Evolutionary conservation across 1,140 invertebrate species (phyloP), one percentile per base, ranked within the genome.

Genomic region (Caenorhabditis inopinata): DNA sequence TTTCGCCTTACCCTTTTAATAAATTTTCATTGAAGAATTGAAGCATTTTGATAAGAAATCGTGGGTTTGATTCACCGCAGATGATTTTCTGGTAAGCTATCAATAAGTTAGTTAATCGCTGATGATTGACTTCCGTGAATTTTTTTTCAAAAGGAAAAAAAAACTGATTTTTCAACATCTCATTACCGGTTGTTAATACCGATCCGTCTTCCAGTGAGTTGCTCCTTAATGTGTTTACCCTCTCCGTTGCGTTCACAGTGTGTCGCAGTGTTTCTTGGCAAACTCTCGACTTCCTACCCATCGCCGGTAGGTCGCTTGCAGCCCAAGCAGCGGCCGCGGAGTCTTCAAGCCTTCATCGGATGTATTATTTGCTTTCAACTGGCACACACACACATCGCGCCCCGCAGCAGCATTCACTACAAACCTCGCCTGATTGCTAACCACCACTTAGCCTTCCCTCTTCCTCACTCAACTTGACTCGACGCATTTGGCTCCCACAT

Each of bases 181-280:
- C 58, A 68, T 68, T 68, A 68, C 58, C 58, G 58, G 58, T 68
- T 68, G 58, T 68, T 35, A 68, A 32, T 68, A 68, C 58, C 58
- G 29, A 68, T 42, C 58, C 16, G 32, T 68, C 23, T 68, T 29
- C 38, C 58, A 68, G 58, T 68, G 38, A 68, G 58, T 68, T 68
- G 58, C 58, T 42, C n/a, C 6, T n/a, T n/a, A 68, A 38, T 68
- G 32, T 68, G 58, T 68, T 68, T 68, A 68, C 58, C 58, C 58
- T 68, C 58, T 68, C 58, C 29, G 35, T 68, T 68, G 58, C 58
- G 58, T 68, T 68, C 58, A 68, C 58, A 25, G 38, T 68, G 58
- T 68, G 58, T 68, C 58, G 32, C 58, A 68, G 58, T 68, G 58
- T 68, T 68, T 68, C 58, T 68, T 68, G 58, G 58, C 58, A 68